Evolutionary conservation across 2,797 vertebrate genomes (phyloP), one percentile per base, ranked within the genome.

Genomic region (Oreochromis mossambicus): DNA sequence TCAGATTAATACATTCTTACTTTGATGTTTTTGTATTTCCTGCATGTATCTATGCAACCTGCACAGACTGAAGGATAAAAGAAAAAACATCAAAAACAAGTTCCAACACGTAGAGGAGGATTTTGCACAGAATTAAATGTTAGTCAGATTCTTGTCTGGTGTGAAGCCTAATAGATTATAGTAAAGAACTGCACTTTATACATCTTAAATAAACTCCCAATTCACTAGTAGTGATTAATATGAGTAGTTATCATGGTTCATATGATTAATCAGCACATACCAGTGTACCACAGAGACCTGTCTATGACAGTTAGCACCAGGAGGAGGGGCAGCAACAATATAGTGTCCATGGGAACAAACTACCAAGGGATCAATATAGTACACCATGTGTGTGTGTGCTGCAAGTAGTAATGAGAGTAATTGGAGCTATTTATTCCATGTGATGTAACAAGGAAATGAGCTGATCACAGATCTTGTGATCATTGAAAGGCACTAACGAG

Each of bases 311-410:
- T 48, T 29, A 8, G 48, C 51, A 36, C 73, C 21, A 77, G 8
- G 38, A 87, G 84, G 83, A 38, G 78, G 80, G 79, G 46, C 86
- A 34, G 43, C 75, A 77, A 79, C 83, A 84, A 80, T 54, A n/a
- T 17, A 8, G 83, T 87, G 73, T 81, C 85, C 86, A 92, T 91
- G 91, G 86, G 36, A 92, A 91, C 89, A 81, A 85, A 82, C 73
- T 85, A 82, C 77, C 58, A 77, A 85, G 89, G 78, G 82, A 81
- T 78, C 43, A 46, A 58, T 41, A 46, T 7, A 41, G 77, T 73
- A 34, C 58, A 46, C 46, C 8, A 13, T 38, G 21, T 70, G 41
- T 75, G 29, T 50, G 26, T 50, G n/a, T 75, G 26, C 79, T 80
- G 63, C 82, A 83, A 73, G 58, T 86, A 68, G 80, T 84, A 83